These are phyloP conservation scores for Grammomys surdaster DNA, from an alignment of 2,113 vertebrate species.

Conservation along the genomic window DNA sequence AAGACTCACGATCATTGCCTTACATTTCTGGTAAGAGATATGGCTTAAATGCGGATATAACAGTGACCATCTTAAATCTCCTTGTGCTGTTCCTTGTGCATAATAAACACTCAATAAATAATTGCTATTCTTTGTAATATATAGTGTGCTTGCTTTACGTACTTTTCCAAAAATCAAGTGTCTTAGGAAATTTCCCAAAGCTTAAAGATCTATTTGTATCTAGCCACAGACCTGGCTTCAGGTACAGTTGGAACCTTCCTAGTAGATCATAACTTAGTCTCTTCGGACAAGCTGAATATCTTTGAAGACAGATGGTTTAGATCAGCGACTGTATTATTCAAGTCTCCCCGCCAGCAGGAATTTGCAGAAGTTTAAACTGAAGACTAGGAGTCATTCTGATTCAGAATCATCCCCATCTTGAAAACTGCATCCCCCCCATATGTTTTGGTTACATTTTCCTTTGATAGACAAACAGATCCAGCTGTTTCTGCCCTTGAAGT, in stretches of 20 bases:
- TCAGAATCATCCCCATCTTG: slow-evolving; percentile 60
- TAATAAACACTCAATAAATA: background rate
- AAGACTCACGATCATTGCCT: background rate
- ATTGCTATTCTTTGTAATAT: background rate
- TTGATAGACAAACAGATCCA: slow-evolving; percentile 74
- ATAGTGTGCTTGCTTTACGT: background rate
- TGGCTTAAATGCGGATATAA: background rate
- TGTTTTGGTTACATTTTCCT: slow-evolving; percentile 75
- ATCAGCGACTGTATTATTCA: slow-evolving; percentile 77
- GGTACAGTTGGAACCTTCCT: slow-evolving; percentile 37
- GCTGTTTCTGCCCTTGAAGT: slow-evolving; percentile 67
- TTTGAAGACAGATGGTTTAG: slow-evolving; percentile 76
- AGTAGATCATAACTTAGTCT: slow-evolving; percentile 18
- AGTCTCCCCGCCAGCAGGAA: slow-evolving; percentile 69
- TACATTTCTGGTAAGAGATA: slow-evolving; percentile 28
- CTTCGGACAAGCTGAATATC: slow-evolving; percentile 10
- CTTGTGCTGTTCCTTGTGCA: background rate
- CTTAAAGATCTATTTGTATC: background rate
- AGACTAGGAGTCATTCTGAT: slow-evolving; percentile 66
- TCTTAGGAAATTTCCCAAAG: slow-evolving; percentile 11
- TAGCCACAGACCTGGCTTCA: slow-evolving; percentile 7
- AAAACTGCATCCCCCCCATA: slow-evolving; percentile 60
- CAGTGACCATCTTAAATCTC: background rate
- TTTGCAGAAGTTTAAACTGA: slow-evolving; percentile 69
- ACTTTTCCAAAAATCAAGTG: background rate